A percentile compares a stretch with the other conserved stretches of the same genome.
Evolutionary conservation across 2,888 invertebrate genomes (phyloP).

Genomic region (Punctoribates punctum): DNA sequence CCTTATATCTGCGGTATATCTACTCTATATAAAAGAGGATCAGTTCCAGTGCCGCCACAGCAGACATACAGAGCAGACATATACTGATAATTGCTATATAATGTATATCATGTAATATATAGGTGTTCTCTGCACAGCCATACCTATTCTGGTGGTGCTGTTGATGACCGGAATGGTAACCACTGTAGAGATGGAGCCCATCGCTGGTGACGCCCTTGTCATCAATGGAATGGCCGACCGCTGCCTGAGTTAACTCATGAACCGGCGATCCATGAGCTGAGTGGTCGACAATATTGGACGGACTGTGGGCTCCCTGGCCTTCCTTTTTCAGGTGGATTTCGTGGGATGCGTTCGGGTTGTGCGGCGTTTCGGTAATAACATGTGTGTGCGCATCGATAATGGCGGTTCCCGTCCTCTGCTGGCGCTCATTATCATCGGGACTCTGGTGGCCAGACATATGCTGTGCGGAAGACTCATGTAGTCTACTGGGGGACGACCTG

Average conservation of each 20-base stretch:
- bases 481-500: background rate
- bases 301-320: background rate
- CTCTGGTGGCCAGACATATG: background rate
- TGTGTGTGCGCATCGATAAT: constrained; percentile 20
- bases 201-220: background rate
- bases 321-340: background rate
- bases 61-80: no score
- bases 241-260: constrained; percentile 6
- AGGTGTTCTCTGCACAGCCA: background rate
- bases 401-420: background rate
- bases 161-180: constrained; percentile 17
- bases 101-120: background rate
- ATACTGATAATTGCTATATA: background rate
- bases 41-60: background rate
- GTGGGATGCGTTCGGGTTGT: background rate
- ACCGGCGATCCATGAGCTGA: constrained; percentile 27
- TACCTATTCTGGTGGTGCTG: constrained; percentile 14
- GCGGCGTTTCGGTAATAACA: constrained; percentile 28
- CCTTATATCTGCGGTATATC: background rate
- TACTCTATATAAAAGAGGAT: background rate
- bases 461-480: background rate
- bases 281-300: constrained; percentile 6
- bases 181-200: background rate
- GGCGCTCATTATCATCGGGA: background rate
- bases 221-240: background rate